Evolutionary conservation across 2,113 vertebrate genomes (phyloP).

Genomic region (Polypterus bichir): DNA sequence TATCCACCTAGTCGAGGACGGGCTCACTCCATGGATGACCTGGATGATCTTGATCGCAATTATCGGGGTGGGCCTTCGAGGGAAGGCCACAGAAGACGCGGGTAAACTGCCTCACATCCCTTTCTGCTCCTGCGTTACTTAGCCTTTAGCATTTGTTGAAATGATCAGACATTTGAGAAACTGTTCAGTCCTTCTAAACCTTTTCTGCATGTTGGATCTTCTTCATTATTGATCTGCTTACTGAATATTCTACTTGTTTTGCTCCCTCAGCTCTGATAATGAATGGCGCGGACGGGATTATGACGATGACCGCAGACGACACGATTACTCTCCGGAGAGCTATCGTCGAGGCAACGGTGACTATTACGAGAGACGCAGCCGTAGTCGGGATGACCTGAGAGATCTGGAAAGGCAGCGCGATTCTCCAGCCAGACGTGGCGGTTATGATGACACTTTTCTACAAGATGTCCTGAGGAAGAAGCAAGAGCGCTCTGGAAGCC

Average conservation of each 20-base stretch:
- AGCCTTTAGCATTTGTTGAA: no score
- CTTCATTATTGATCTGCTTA: no score
- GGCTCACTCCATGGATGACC: conserved; percentile 67
- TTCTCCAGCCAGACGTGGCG: conserved; percentile 10
- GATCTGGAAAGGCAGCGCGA: conserved; percentile 34
- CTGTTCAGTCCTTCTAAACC: no score
- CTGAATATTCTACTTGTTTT: not conserved
- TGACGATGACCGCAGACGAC: conserved; percentile 37
- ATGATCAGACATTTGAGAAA: no score
- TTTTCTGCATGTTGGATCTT: no score
- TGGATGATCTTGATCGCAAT: conserved; percentile 51
- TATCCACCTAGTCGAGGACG: conserved; percentile 29
- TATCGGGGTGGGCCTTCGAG: conserved; percentile 30
- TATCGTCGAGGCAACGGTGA: conserved; percentile 15
- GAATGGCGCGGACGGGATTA: conserved; percentile 42
- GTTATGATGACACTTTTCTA: conserved; percentile 61
- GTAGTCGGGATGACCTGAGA: conserved; percentile 68
- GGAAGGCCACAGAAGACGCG: conserved; percentile 30
- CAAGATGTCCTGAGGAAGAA: conserved; percentile 69
- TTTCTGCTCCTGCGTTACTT: no score
- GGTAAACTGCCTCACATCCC: conserved; percentile 4
- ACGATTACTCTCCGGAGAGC: conserved; percentile 42
- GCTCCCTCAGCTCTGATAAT: conserved; percentile 39
- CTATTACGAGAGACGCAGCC: conserved; percentile 45
- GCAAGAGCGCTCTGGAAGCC: conserved; percentile 48